A percentile compares a stretch with the other conserved stretches of the same genome.
phyloP scores from a whole-genome alignment of 2,797 vertebrate species.

The Thaleichthys pacificus region DNA sequence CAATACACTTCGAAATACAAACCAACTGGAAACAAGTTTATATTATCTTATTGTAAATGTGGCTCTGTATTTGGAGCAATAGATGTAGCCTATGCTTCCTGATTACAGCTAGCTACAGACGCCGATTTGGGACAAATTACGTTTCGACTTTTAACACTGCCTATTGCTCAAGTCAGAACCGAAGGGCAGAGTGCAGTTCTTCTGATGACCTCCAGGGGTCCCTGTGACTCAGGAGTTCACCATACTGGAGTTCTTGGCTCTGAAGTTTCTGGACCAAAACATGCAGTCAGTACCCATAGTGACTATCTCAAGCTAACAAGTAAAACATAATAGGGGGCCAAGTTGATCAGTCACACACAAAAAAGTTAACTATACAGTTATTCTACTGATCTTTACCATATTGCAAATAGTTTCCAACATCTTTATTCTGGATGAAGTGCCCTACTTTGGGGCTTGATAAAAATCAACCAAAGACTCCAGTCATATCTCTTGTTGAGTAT shows the following conservation, averaged over 20 bases:
- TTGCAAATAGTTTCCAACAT: neutral
- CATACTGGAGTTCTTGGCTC: neutral
- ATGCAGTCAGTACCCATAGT: conserved; percentile 30
- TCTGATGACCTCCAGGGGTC: conserved; percentile 50
- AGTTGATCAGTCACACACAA: no score
- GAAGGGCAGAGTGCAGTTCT: conserved; percentile 15
- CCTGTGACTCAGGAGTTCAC: conserved; percentile 43
- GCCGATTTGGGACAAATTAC: conserved; percentile 34
- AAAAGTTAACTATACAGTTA: neutral
- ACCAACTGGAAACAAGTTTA: neutral
- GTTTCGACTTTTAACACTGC: neutral
- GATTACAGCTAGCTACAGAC: conserved; percentile 37
- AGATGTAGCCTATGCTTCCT: conserved; percentile 34
- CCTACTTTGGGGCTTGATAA: conserved; percentile 16
- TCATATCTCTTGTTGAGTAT: conserved; percentile 16
- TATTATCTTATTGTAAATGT: neutral
- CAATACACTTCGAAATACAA: neutral
- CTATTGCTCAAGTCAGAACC: no score
- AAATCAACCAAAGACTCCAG: conserved; percentile 31
- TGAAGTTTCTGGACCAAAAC: conserved; percentile 13
- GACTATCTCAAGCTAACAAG: neutral
- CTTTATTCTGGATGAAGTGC: neutral
- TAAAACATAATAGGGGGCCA: neutral
- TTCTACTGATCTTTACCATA: neutral
- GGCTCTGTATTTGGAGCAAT: neutral